These are phyloP conservation scores for Parelbella ahira DNA, from an alignment of 2,888 invertebrate species.

Conservation along the genomic window DNA sequence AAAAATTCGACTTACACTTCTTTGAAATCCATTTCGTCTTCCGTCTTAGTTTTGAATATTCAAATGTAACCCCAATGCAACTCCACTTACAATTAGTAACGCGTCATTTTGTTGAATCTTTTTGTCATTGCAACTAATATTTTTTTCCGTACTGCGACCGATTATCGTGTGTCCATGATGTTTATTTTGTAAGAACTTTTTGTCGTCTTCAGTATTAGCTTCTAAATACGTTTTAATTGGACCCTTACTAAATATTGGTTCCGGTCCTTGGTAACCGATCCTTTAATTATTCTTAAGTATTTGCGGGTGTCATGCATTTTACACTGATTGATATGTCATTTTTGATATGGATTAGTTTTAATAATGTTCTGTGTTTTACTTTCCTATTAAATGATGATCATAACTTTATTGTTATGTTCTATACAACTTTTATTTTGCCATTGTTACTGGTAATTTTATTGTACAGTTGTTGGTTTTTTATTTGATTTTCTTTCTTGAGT, in stretches of 20 bases:
- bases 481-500: no score
- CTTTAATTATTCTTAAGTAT: conserved; percentile 24
- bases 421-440: background rate
- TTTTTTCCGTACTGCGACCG: background rate
- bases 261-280: conserved; percentile 8
- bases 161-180: conserved; percentile 4
- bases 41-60: conserved; percentile 9
- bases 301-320: conserved; percentile 27
- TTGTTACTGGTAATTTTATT: no score
- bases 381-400: background rate
- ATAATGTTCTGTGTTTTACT: background rate
- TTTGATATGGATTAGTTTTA: conserved; percentile 21
- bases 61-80: conserved; percentile 19
- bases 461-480: no score
- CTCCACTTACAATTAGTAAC: conserved; percentile 19
- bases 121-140: conserved; percentile 1
- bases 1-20: conserved; percentile 10
- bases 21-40: conserved; percentile 4
- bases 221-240: conserved; percentile 69
- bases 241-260: conserved; percentile 35
- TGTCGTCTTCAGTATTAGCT: conserved; percentile 43
- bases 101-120: conserved; percentile 2
- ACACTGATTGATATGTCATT: conserved; percentile 33
- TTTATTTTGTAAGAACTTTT: conserved; percentile 1
- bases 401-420: background rate